A percentile compares a stretch with the other conserved stretches of the same genome.
phyloP scores from a whole-genome alignment of 2,113 vertebrate species.

The Scortum barcoo region DNA sequence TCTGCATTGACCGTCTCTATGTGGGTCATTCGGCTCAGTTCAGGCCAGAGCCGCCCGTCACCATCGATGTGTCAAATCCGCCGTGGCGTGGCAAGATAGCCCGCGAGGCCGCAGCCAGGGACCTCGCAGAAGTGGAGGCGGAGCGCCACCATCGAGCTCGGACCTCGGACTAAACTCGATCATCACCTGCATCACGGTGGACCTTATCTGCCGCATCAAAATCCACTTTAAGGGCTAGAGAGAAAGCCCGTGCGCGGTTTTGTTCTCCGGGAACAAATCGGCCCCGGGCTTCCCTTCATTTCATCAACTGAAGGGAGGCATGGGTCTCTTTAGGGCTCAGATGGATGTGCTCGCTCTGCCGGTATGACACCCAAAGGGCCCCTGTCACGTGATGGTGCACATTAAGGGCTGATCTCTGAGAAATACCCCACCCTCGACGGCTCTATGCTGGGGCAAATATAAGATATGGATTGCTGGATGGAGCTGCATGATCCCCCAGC shows the following conservation, averaged over 20 bases:
- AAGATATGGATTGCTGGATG: constrained; percentile 49
- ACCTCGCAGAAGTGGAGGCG: constrained; percentile 5
- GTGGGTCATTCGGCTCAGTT: constrained; percentile 67
- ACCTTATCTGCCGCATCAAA: constrained; percentile 25
- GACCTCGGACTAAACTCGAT: constrained; percentile 27
- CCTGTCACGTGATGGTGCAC: constrained; percentile 44
- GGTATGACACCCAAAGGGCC: constrained; percentile 47
- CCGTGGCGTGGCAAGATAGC: constrained; percentile 42
- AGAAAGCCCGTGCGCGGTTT: constrained; percentile 7
- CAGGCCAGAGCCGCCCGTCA: constrained; percentile 55
- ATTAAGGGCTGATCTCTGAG: constrained; percentile 50
- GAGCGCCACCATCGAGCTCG: background rate
- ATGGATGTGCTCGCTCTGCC: constrained; percentile 60
- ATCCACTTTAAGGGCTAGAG: constrained; percentile 1
- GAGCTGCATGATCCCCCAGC: constrained; percentile 44
- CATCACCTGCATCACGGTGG: constrained; percentile 33
- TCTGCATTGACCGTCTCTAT: constrained; percentile 23
- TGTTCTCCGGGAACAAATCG: constrained; percentile 27
- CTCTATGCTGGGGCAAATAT: constrained; percentile 20
- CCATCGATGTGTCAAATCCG: constrained; percentile 69
- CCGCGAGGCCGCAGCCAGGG: constrained; percentile 16
- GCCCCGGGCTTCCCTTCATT: constrained; percentile 23
- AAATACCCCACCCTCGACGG: constrained; percentile 26
- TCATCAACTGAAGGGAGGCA: constrained; percentile 32
- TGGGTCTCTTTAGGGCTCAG: constrained; percentile 60